These are phyloP conservation scores for Hesperia comma DNA, from an alignment of 2,888 invertebrate species.

Conservation along the genomic window DNA sequence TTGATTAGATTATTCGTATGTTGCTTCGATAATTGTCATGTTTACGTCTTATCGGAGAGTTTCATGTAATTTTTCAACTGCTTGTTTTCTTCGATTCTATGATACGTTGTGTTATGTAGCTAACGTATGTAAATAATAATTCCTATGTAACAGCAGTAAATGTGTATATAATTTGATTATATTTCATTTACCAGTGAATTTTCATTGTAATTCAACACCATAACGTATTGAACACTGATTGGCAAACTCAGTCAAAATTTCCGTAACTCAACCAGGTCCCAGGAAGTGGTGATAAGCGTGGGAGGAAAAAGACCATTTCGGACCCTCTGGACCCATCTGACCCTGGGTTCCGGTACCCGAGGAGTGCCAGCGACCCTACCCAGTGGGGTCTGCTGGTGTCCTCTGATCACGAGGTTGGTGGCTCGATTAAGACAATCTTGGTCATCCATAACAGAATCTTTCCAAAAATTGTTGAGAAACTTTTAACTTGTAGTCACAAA, in stretches of 20 bases:
- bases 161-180: too few species aligned
- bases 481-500: neutral
- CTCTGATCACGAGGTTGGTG: slow-evolving; percentile 63
- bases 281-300: slow-evolving; percentile 66
- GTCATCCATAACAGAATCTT: slow-evolving; percentile 21
- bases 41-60: neutral
- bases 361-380: slow-evolving; percentile 56
- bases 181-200: too few species aligned
- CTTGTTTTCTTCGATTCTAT: too few species aligned
- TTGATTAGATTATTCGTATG: too few species aligned
- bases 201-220: neutral
- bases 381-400: slow-evolving; percentile 62
- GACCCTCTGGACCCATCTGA: slow-evolving; percentile 48
- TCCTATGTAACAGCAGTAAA: too few species aligned
- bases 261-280: slow-evolving; percentile 49
- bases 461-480: neutral
- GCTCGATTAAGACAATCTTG: slow-evolving; percentile 43
- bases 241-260: slow-evolving; percentile 48
- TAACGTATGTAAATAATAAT: too few species aligned
- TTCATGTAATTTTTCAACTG: too few species aligned
- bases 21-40: neutral
- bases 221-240: slow-evolving; percentile 37
- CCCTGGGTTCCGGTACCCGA: slow-evolving; percentile 50
- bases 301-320: slow-evolving; percentile 61
- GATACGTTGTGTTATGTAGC: too few species aligned